phyloP scores from a whole-genome alignment of 2,113 vertebrate genomes.

The Semnornis frantzii region DNA sequence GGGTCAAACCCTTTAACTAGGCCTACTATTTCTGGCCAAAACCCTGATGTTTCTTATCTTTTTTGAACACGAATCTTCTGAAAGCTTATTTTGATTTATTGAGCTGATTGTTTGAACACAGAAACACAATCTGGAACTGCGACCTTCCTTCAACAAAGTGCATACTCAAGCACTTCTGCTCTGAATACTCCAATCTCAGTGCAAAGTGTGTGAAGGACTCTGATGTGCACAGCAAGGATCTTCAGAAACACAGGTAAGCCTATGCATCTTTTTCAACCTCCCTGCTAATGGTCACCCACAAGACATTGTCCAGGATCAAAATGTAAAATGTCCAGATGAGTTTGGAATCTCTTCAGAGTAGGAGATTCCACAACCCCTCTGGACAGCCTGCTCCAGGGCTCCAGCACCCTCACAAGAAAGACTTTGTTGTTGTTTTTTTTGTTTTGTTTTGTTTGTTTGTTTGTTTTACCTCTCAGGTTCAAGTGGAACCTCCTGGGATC shows the following conservation, averaged over 20 bases:
- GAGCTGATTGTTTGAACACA: neutral
- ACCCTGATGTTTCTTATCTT: neutral
- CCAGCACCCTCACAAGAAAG: too few relatives aligned
- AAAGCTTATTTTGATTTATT: conserved; percentile 29
- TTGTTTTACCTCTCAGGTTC: too few relatives aligned
- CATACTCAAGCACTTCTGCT: neutral
- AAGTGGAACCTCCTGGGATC: too few relatives aligned
- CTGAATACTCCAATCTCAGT: neutral
- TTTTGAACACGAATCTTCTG: neutral
- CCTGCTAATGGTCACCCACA: neutral
- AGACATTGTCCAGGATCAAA: too few relatives aligned
- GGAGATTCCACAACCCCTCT: too few relatives aligned
- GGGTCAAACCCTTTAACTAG: neutral
- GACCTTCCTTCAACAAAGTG: neutral
- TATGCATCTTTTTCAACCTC: neutral
- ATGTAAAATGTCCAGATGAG: too few relatives aligned
- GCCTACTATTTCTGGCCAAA: conserved; percentile 30
- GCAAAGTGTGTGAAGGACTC: neutral
- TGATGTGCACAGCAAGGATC: neutral
- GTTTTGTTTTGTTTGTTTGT: too few relatives aligned
- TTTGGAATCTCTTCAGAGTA: too few relatives aligned
- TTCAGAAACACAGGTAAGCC: neutral
- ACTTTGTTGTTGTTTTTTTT: too few relatives aligned
- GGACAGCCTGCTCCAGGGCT: too few relatives aligned
- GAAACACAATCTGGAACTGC: neutral